Base-by-base conservation (phyloP, 2,797 vertebrate species). In the Phylloscopus collybita region DNA sequence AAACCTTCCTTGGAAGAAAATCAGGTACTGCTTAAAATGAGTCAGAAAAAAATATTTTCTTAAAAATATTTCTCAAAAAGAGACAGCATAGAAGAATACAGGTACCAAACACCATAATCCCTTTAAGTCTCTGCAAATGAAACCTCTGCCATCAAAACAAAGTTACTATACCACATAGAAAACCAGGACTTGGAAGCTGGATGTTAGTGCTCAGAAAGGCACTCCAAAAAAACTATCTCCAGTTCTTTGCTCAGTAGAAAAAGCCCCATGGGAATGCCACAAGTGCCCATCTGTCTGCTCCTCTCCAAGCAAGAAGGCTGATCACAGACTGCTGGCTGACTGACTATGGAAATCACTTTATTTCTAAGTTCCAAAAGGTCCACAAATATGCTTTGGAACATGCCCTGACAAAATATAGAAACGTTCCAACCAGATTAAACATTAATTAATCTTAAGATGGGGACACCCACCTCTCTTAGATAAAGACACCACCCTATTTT, bases 371-470 rank as follows among this genome's bases (percentile, higher is more conserved):
- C 56, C 30, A 80, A 87, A 88, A 84, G 3, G 18, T 47, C 53
- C 61, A 86, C 0, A 0, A 76, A 73, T 44, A 57, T 11, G 15
- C 34, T 85, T 87, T 34, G 53, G 80, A 95, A 92, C 80, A 44
- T 13, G 15, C 49, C 51, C 17, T 90, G 67, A 67, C 49, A 94
- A 95, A 94, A 94, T 67, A 94, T 40, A 93, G 66, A 80, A 92
- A 53, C 61, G 91, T 93, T 94, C 71, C 86, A 65, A 93, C 64
- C 21, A 94, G 86, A 96, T 95, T 93, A 95, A 95, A 80, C 29
- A n/a, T 88, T 86, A 80, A 85, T 94, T 95, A 95, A 94, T 95
- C 83, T 94, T 49, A 80, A 92, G 0, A 83, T 79, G 60, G 75
- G 81, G 90, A 92, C 79, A 93, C 78, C 79, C 86, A 81, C 47